These are phyloP conservation scores for Drosophila nr. medialis DNA, from an alignment of 2,888 invertebrate species.

Conservation along the genomic window DNA sequence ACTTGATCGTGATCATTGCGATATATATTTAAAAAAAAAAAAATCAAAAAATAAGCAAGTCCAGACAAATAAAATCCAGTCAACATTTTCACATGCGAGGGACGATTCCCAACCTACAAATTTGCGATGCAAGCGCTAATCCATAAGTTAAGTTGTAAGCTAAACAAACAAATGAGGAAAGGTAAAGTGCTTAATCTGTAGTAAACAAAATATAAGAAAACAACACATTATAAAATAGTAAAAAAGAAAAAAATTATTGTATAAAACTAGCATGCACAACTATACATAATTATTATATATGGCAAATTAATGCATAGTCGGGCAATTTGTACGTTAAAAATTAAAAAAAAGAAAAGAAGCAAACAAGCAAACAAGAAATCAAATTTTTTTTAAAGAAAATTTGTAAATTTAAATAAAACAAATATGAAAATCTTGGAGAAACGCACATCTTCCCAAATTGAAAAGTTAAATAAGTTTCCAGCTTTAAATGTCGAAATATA, in stretches of 20 bases:
- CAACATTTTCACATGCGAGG: background rate
- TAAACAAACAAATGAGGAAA: background rate
- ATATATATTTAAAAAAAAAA: background rate
- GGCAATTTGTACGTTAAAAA: conserved; percentile 6
- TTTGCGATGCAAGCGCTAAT: conserved; percentile 7
- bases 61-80: background rate
- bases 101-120: conserved; percentile 3
- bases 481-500: conserved; percentile 1
- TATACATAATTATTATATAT: background rate
- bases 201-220: background rate
- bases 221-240: background rate
- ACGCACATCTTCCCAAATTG: background rate
- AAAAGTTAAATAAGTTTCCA: background rate
- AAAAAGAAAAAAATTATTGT: background rate
- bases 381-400: background rate
- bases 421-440: background rate
- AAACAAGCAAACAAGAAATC: background rate
- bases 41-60: too few species aligned
- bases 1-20: background rate
- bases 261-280: conserved; percentile 7
- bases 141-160: conserved; percentile 18
- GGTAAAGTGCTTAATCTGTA: conserved; percentile 5
- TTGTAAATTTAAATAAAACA: background rate
- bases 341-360: background rate
- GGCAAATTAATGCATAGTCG: conserved; percentile 1